Conservation (phyloP, 92 coral and sea anemone species). For the Epizoanthus illoricatus region DNA sequence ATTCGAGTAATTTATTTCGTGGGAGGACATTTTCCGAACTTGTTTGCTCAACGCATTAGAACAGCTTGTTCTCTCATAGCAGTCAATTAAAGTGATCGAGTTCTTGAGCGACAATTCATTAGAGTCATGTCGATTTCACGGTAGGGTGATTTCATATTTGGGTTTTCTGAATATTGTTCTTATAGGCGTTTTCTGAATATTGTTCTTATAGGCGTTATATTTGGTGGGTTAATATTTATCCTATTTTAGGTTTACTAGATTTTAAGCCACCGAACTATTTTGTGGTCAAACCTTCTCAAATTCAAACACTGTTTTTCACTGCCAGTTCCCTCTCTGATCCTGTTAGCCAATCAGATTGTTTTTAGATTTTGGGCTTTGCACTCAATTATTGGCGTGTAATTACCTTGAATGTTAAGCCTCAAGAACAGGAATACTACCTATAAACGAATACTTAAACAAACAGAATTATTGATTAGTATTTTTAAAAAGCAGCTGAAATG, state of each 20-base stretch:
- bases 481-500: no score
- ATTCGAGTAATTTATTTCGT: conserved; percentile 29
- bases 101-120: conserved; percentile 14
- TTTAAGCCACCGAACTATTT: background rate
- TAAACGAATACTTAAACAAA: no score
- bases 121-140: conserved; percentile 20
- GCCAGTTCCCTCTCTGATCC: background rate
- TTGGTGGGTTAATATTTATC: background rate
- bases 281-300: background rate
- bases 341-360: background rate
- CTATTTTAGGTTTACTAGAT: background rate
- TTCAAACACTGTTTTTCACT: background rate
- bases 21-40: background rate
- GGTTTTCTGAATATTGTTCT: no score
- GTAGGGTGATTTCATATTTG: background rate
- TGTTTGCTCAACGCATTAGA: conserved; percentile 18
- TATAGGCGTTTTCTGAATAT: no score
- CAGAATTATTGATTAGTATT: no score
- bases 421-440: no score
- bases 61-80: background rate
- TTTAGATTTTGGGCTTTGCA: background rate
- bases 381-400: background rate
- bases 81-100: background rate
- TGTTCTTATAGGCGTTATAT: no score
- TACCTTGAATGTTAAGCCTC: no score